These are phyloP conservation scores for Sesamia nonagrioides DNA, from an alignment of 1,140 invertebrate genomes.

Conservation along the genomic window DNA sequence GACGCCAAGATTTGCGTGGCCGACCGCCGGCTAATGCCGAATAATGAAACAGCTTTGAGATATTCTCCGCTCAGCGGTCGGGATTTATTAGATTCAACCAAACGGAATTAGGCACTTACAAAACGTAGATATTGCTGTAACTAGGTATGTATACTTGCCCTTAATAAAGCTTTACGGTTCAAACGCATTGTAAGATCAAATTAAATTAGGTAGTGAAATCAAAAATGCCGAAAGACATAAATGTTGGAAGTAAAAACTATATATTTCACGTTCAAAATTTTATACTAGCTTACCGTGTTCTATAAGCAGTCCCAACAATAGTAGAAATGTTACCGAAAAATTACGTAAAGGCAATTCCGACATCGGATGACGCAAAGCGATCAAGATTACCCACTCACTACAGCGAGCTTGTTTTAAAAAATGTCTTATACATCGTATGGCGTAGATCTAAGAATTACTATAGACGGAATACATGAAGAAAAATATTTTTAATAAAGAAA, in stretches of 20 bases:
- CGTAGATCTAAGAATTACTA: neutral
- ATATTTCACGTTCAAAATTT: neutral
- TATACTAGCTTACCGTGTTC: neutral
- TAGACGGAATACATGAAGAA: neutral
- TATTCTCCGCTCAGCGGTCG: slow-evolving; percentile 71
- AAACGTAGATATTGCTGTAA: slow-evolving; percentile 51
- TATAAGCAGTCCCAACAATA: slow-evolving; percentile 5
- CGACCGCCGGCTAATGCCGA: slow-evolving; percentile 79
- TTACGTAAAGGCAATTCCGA: slow-evolving; percentile 30
- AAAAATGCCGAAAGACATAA: neutral
- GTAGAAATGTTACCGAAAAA: slow-evolving; percentile 11
- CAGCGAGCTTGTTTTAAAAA: slow-evolving; percentile 24
- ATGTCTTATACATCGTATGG: neutral
- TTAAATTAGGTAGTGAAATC: slow-evolving; percentile 19
- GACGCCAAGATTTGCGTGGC: slow-evolving; percentile 83
- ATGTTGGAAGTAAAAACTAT: neutral
- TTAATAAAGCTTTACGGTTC: slow-evolving; percentile 45
- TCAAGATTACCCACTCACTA: slow-evolving; percentile 33
- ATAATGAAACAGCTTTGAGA: slow-evolving; percentile 85
- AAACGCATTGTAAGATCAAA: slow-evolving; percentile 12
- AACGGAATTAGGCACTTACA: slow-evolving; percentile 73
- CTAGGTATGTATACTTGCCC: slow-evolving; percentile 53
- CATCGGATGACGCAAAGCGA: slow-evolving; percentile 33
- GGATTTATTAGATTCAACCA: slow-evolving; percentile 81
- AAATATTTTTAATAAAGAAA: too few relatives aligned